Evolutionary conservation across 2,797 vertebrate genomes (phyloP).

Genomic region (Amblyraja radiata): DNA sequence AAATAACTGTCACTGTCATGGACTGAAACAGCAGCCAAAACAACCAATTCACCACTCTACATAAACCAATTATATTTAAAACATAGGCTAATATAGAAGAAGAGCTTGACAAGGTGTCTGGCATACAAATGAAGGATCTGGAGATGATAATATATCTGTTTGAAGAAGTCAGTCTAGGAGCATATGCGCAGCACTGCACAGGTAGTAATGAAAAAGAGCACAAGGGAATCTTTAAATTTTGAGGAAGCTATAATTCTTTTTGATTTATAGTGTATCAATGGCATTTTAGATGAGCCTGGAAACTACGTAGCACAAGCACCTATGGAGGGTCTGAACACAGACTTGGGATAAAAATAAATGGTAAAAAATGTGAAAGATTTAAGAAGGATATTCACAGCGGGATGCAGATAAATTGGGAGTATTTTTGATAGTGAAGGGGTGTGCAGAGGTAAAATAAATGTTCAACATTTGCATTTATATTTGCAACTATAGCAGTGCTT

Average conservation of each 20-base stretch:
- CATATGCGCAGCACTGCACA: constrained; percentile 51
- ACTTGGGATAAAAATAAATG: constrained; percentile 39
- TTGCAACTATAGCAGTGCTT: not conserved
- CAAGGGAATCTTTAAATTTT: constrained; percentile 50
- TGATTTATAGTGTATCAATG: constrained; percentile 53
- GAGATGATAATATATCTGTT: constrained; percentile 42
- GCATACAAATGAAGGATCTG: constrained; percentile 39
- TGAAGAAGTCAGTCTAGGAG: constrained; percentile 50
- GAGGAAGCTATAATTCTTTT: constrained; percentile 52
- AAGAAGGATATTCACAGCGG: constrained; percentile 34
- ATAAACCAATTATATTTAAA: constrained; percentile 42
- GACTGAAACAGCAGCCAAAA: constrained; percentile 50
- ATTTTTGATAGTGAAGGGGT: not conserved
- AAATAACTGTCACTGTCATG: constrained; percentile 60
- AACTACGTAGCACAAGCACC: constrained; percentile 2
- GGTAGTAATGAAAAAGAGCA: constrained; percentile 56
- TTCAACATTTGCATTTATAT: not conserved
- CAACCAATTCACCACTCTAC: constrained; percentile 52
- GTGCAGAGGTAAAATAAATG: not conserved
- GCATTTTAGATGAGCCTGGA: constrained; percentile 42
- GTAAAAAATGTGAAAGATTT: constrained; percentile 36
- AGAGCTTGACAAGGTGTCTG: constrained; percentile 39
- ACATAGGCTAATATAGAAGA: constrained; percentile 37
- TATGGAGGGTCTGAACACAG: not conserved
- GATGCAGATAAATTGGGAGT: constrained; percentile 1